Conservation (phyloP, 2,888 invertebrate species). For the Neocrepidodera transversa region DNA sequence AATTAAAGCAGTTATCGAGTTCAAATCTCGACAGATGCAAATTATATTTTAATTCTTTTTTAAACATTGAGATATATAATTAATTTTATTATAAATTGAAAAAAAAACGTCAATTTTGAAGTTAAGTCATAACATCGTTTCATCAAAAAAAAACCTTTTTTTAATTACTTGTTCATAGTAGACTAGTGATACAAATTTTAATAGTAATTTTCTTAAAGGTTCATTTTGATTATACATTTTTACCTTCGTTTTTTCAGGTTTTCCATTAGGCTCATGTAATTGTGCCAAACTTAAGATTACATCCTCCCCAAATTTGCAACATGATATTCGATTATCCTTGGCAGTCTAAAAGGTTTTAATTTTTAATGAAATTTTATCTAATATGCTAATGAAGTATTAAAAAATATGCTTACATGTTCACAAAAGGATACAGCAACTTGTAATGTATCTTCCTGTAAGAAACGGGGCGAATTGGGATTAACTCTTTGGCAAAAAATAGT, state of each 20-base stretch:
- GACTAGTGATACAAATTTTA: too few relatives aligned
- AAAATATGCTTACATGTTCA: slow-evolving; percentile 44
- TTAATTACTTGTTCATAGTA: too few relatives aligned
- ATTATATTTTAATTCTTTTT: too few relatives aligned
- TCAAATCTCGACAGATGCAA: too few relatives aligned
- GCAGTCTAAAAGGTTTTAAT: slow-evolving; percentile 45
- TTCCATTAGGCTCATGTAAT: slow-evolving; percentile 47
- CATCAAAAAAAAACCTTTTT: too few relatives aligned
- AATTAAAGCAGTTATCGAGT: too few relatives aligned
- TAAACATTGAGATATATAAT: too few relatives aligned
- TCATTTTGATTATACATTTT: slow-evolving; percentile 7
- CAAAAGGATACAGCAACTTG: slow-evolving; percentile 45
- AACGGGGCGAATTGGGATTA: slow-evolving; percentile 36
- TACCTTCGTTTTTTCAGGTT: slow-evolving; percentile 48
- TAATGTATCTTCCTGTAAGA: slow-evolving; percentile 41
- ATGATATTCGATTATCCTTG: slow-evolving; percentile 54
- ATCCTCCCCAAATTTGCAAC: slow-evolving; percentile 57
- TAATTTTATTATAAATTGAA: too few relatives aligned
- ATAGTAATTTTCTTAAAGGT: too few relatives aligned
- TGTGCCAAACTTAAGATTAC: slow-evolving; percentile 45
- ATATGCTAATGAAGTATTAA: too few relatives aligned
- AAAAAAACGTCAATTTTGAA: too few relatives aligned
- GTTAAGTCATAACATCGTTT: too few relatives aligned
- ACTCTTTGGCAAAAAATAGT: slow-evolving; percentile 47
- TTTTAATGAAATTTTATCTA: not conserved